These are phyloP conservation scores for Adelphocoris suturalis DNA, from an alignment of 2,888 invertebrate species.

Conservation along the genomic window DNA sequence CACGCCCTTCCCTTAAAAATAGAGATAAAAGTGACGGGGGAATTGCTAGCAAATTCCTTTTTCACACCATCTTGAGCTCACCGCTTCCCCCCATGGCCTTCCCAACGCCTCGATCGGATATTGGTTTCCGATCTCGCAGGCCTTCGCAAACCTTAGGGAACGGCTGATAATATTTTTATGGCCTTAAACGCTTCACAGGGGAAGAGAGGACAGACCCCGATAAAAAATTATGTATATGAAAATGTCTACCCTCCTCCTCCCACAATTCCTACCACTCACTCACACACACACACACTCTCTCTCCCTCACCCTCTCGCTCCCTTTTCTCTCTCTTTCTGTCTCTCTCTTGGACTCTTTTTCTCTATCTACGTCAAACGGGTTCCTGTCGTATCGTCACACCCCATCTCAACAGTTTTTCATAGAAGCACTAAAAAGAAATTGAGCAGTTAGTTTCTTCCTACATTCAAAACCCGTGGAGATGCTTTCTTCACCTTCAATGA, in stretches of 20 bases:
- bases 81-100: slow-evolving; percentile 49
- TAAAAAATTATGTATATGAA: slow-evolving; percentile 67
- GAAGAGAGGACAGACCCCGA: slow-evolving; percentile 60
- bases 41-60: slow-evolving; percentile 74
- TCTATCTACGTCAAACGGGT: not conserved
- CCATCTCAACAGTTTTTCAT: slow-evolving; percentile 27
- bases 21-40: slow-evolving; percentile 71
- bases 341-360: not conserved
- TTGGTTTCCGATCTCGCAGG: slow-evolving; percentile 74
- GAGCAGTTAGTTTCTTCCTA: not conserved
- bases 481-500: too few species aligned
- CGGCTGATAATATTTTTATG: slow-evolving; percentile 67
- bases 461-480: too few species aligned
- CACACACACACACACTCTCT: too few species aligned
- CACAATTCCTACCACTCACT: too few species aligned
- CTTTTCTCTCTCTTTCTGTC: too few species aligned
- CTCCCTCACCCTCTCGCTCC: too few species aligned
- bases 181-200: slow-evolving; percentile 59
- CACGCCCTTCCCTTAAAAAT: not conserved
- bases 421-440: slow-evolving; percentile 4
- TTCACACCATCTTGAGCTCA: slow-evolving; percentile 73
- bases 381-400: not conserved
- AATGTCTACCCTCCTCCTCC: slow-evolving; percentile 44
- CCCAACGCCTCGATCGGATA: slow-evolving; percentile 70
- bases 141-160: slow-evolving; percentile 29